Evolutionary conservation across 37 sponge, comb jelly and placozoan genomes (phyloP).

Genomic region (Bolinopsis microptera): DNA sequence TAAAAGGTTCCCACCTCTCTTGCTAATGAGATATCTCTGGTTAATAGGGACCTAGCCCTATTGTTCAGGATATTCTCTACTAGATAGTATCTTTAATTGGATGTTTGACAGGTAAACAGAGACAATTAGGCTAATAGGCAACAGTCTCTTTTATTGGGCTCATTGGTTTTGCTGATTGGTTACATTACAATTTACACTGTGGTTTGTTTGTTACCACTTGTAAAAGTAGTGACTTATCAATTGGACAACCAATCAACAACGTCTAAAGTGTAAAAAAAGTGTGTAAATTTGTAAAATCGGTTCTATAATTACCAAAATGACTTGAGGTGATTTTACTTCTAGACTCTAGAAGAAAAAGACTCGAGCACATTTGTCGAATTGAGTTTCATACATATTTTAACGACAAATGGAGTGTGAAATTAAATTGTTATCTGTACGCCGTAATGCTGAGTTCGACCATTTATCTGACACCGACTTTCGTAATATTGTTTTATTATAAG

Average conservation of each 20-base stretch:
- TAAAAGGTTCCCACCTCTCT: neutral
- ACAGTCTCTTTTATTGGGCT: neutral
- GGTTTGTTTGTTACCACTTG: neutral
- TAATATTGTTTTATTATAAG: neutral
- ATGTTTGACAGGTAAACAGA: neutral
- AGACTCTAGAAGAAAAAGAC: no score
- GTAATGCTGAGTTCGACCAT: neutral
- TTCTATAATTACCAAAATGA: no score
- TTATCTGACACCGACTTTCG: neutral
- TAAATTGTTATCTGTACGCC: neutral
- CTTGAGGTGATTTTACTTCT: no score
- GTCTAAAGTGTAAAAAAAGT: no score
- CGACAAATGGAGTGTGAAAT: no score
- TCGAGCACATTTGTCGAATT: no score
- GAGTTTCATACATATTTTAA: no score
- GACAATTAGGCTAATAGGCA: neutral
- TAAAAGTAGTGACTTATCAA: no score
- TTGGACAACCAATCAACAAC: no score
- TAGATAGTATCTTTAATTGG: neutral
- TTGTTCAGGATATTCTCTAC: neutral
- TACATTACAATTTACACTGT: no score
- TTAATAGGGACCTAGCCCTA: neutral
- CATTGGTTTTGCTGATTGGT: neutral
- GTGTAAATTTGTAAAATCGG: no score
- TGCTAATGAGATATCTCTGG: neutral